Evolutionary conservation across 2,113 vertebrate species (phyloP).

Genomic region (Nerophis ophidion): DNA sequence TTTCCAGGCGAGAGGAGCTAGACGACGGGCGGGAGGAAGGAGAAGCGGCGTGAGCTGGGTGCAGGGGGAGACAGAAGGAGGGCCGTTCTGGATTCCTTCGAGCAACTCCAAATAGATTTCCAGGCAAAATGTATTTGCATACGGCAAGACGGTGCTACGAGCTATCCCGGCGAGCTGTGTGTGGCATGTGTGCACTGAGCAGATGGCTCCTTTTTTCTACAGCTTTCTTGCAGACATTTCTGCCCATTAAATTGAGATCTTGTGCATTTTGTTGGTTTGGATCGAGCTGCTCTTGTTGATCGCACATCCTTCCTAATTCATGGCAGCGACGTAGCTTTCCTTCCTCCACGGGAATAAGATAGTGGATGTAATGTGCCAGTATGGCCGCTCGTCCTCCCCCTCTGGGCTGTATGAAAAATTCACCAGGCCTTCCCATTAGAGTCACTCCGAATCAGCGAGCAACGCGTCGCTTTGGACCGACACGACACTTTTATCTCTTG

Average conservation of each 20-base stretch:
- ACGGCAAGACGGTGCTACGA: slow-evolving; percentile 70
- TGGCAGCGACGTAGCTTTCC: background rate
- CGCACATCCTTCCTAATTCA: background rate
- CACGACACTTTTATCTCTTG: slow-evolving; percentile 45
- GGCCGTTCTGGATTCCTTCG: slow-evolving; percentile 75
- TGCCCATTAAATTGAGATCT: slow-evolving; percentile 63
- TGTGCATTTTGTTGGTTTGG: slow-evolving; percentile 42
- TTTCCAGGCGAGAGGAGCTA: slow-evolving; percentile 66
- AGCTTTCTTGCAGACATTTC: slow-evolving; percentile 70
- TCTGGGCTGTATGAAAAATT: slow-evolving; percentile 78
- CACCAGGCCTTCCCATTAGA: slow-evolving; percentile 75
- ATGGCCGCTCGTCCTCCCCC: slow-evolving; percentile 54
- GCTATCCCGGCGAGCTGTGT: slow-evolving; percentile 64
- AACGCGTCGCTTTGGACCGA: slow-evolving; percentile 33
- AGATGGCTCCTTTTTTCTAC: slow-evolving; percentile 70
- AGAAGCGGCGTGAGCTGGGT: slow-evolving; percentile 45
- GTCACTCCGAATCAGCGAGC: slow-evolving; percentile 70
- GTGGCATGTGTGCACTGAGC: slow-evolving; percentile 66
- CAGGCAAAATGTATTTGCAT: slow-evolving; percentile 81
- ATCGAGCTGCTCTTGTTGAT: slow-evolving; percentile 12
- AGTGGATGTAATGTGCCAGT: slow-evolving; percentile 46
- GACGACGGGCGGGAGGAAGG: slow-evolving; percentile 35
- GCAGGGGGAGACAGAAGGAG: slow-evolving; percentile 71
- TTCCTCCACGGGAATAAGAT: too few species aligned
- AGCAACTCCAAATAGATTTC: slow-evolving; percentile 81